Conservation (phyloP, 2,888 invertebrate species). For the Chrysolina haemoptera region DNA sequence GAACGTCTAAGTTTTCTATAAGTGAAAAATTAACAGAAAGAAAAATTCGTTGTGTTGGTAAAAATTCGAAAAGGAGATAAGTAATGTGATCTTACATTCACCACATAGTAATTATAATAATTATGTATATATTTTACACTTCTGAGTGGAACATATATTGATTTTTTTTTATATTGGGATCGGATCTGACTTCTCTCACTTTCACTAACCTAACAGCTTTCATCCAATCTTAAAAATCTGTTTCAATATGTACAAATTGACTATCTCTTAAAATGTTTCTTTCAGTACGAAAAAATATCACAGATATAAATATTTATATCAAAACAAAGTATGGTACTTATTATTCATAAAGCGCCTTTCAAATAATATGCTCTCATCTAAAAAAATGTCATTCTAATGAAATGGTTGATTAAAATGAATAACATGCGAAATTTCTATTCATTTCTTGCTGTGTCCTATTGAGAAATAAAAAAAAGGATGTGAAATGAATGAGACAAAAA, state of each 20-base stretch:
- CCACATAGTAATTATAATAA: constrained; percentile 48
- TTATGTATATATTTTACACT: constrained; percentile 53
- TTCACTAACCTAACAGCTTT: constrained; percentile 36
- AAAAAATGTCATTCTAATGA: not conserved
- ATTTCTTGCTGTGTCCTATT: not conserved
- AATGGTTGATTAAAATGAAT: not conserved
- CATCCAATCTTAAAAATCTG: constrained; percentile 45
- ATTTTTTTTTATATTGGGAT: constrained; percentile 29
- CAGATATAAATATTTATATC: constrained; percentile 64
- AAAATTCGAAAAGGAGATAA: constrained; percentile 51
- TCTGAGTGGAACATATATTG: constrained; percentile 30
- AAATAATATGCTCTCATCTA: constrained; percentile 23
- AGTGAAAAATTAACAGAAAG: constrained; percentile 54
- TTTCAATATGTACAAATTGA: constrained; percentile 66
- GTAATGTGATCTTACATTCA: constrained; percentile 48
- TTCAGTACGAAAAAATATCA: constrained; percentile 69
- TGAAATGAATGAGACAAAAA: constrained; percentile 57
- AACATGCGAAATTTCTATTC: not conserved
- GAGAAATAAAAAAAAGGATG: constrained; percentile 46
- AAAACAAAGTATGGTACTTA: constrained; percentile 40
- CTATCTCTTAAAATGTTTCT: constrained; percentile 63
- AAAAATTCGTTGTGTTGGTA: constrained; percentile 58
- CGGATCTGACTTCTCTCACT: constrained; percentile 27
- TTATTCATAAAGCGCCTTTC: constrained; percentile 10
- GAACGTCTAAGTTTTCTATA: constrained; percentile 56